Evolutionary conservation across 2,888 invertebrate genomes (phyloP), one percentile per base, ranked within the genome.

Genomic region (Silvanus unidentatus): DNA sequence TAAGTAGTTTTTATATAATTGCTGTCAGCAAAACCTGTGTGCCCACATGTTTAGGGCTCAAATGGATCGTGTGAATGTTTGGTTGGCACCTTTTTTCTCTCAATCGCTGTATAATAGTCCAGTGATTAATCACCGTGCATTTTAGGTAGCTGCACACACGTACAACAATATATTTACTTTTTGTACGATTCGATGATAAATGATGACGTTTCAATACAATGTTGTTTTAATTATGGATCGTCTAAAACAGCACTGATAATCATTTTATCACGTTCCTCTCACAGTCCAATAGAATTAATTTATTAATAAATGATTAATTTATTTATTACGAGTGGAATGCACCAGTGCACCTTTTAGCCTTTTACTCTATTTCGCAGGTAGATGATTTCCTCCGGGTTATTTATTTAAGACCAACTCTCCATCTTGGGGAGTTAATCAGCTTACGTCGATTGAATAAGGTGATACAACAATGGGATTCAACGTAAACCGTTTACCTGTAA

Each of bases 401-500:
- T 22, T 22, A 22, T 22, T 22, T 8, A 22, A 22, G 22, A 22
- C 22, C 3, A 22, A 22, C 22, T 22, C 22, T 8, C 8, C 22
- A 22, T 22, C 22, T 22, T 22, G 22, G 28, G 11, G 9, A 12
- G 39, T 29, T 43, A 46, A 46, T 46, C 46, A 39, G 46, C 46
- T 46, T 46, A 46, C 6, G 30, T 16, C 36, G 22, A 38, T 42
- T 38, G 40, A 42, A 27, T 16, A 27, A 45, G 39, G 37, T 16
- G 39, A 29, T 37, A 22, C 29, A 27, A 46, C 43, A 46, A 46
- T 43, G 28, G 40, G 43, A 39, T 45, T 43, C 30, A 11, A 39
- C 43, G 22, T 43, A 43, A 46, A 43, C 46, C 43, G 43, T 46
- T 46, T 46, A 46, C 46, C 43, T 43, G 42, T 35, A 30, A 43